Base-by-base conservation (phyloP, 2,888 invertebrate genomes). In the Sycophila texana region DNA sequence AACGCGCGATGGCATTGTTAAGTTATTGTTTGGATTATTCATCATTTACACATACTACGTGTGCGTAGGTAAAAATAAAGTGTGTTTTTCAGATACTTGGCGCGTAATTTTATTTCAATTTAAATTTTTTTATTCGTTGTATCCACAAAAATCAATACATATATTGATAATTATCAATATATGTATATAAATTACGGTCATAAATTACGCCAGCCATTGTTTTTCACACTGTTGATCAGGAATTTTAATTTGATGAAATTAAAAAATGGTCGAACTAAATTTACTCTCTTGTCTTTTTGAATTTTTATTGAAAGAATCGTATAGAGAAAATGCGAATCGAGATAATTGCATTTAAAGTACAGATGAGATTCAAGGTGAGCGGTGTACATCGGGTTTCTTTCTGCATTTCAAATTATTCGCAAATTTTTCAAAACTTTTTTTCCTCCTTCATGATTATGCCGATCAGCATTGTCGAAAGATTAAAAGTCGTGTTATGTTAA, bases 341-440 rank as follows among this genome's bases (percentile, higher is more conserved):
- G 68, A 75, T 75, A 75, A 75, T 75, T 61, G 61, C 75, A 53
- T 75, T 61, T 61, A 18, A 26, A 67, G 67, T 67, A 47, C 68
- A 53, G 57, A 68, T 67, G 57, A 61, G 60, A 47, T 39, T 70
- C 75, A 76, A 76, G 76, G 76, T 70, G 55, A 70, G 63, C 76
- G 61, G 60, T 74, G 67, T 67, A 74, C 57, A 61, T 73, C 53
- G 51, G 55, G 57, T 61, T 74, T 65, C 57, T 49, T 68, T 72
- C 51, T 72, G 65, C 74, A 74, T 74, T 65, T 51, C 55, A 74
- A 74, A 66, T 74, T 74, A 65, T 47, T 63, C 47, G 22, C 47
- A 30, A 66, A 65, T 22, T 65, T 55, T 66, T 47, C 57, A 51
- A 74, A 65, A 74, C 53, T 55, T 57, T 47, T 74, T 74, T 74